Conservation (phyloP, 2,888 invertebrate species). For the Patella pellucida region DNA sequence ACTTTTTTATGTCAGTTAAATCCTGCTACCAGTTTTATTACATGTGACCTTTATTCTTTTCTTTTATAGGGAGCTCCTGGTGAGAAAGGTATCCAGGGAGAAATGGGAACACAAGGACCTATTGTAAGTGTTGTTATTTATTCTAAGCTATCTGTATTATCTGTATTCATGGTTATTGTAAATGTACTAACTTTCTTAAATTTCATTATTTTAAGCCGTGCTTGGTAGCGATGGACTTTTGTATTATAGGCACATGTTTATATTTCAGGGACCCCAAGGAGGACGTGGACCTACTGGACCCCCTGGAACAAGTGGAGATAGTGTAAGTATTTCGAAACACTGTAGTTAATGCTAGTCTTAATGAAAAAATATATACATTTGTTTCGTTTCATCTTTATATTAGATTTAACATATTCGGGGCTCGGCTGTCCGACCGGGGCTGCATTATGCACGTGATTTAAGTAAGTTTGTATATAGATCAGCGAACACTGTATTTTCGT, state of each 20-base stretch:
- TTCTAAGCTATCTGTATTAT: background rate
- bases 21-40: background rate
- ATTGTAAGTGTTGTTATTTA: constrained; percentile 42
- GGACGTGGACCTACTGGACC: constrained; percentile 50
- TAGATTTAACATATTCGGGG: too few relatives aligned
- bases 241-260: background rate
- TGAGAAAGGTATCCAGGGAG: constrained; percentile 46
- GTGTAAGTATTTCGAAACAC: constrained; percentile 37
- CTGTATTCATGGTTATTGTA: too few relatives aligned
- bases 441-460: too few relatives aligned
- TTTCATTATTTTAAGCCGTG: too few relatives aligned
- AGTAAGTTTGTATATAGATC: too few relatives aligned
- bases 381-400: too few relatives aligned
- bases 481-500: too few relatives aligned
- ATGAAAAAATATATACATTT: too few relatives aligned
- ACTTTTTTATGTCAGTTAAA: background rate
- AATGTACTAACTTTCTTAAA: too few relatives aligned
- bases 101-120: constrained; percentile 52
- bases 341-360: too few relatives aligned
- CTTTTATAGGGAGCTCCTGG: constrained; percentile 53
- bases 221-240: too few relatives aligned
- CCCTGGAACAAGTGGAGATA: constrained; percentile 49
- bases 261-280: constrained; percentile 40
- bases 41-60: background rate
- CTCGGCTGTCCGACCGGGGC: too few relatives aligned